Evolutionary conservation across 1,140 invertebrate species (phyloP).

Genomic region (Psix sp.): DNA sequence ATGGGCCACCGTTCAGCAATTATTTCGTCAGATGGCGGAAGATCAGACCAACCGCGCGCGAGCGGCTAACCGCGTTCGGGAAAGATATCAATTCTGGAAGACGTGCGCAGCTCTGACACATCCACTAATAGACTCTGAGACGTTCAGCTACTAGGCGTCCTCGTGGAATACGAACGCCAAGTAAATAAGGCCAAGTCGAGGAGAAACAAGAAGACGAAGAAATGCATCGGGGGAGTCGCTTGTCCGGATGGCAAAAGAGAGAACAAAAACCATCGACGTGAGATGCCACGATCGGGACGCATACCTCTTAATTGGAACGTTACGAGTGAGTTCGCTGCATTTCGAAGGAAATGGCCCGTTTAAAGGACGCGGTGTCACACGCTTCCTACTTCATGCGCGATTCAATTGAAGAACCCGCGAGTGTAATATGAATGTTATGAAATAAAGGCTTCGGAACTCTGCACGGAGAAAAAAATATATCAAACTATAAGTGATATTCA

Average conservation of each 20-base stretch:
- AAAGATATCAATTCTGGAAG: constrained; percentile 70
- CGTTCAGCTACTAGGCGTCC: constrained; percentile 61
- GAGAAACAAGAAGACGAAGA: constrained; percentile 31
- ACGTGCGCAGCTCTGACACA: constrained; percentile 64
- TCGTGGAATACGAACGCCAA: constrained; percentile 34
- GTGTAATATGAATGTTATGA: too few species aligned
- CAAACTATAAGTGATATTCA: too few species aligned
- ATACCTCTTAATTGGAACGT: constrained; percentile 77
- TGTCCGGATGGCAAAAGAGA: constrained; percentile 48
- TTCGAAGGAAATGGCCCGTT: constrained; percentile 76
- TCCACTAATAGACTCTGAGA: constrained; percentile 74
- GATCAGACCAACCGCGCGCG: constrained; percentile 42
- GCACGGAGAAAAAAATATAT: too few species aligned
- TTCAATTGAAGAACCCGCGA: constrained; percentile 25
- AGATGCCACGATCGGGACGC: constrained; percentile 73
- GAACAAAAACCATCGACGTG: constrained; percentile 64
- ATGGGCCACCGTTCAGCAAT: constrained; percentile 57
- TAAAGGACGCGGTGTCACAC: constrained; percentile 67
- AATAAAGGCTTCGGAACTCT: too few species aligned
- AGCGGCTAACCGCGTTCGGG: constrained; percentile 30
- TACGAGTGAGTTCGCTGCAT: constrained; percentile 74
- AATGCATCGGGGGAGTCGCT: constrained; percentile 46
- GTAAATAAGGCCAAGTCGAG: constrained; percentile 36
- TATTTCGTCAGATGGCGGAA: constrained; percentile 52
- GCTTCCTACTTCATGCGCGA: constrained; percentile 52